Percentiles rank a stretch among this genome's conserved stretches.
These are phyloP conservation scores for Neodon shergylaensis DNA, from an alignment of 2,113 vertebrate species.

Conservation along the genomic window DNA sequence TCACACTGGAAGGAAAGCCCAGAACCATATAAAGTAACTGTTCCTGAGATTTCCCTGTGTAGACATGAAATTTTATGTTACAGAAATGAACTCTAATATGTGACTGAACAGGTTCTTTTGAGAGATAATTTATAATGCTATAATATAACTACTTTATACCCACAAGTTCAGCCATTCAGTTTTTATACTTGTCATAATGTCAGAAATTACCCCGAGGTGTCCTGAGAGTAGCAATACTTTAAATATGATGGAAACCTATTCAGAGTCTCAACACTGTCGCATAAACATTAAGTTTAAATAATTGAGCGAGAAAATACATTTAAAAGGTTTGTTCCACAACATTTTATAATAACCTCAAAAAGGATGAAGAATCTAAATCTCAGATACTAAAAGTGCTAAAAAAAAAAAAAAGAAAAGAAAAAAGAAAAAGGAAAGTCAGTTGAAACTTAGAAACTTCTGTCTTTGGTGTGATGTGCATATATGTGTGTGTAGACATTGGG, in stretches of 20 bases:
- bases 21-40: slow-evolving; percentile 45
- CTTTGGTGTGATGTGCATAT: too few species aligned
- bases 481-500: not conserved
- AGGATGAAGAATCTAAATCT: not conserved
- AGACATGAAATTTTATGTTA: slow-evolving; percentile 76
- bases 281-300: slow-evolving; percentile 67
- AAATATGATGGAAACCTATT: slow-evolving; percentile 74
- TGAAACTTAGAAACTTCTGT: slow-evolving; percentile 34
- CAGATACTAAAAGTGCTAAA: not conserved
- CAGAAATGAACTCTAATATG: slow-evolving; percentile 73
- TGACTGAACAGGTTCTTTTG: slow-evolving; percentile 71
- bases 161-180: slow-evolving; percentile 73
- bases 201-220: slow-evolving; percentile 77
- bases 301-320: slow-evolving; percentile 51
- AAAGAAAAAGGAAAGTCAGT: not conserved
- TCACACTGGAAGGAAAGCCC: slow-evolving; percentile 60
- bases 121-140: slow-evolving; percentile 73
- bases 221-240: slow-evolving; percentile 66
- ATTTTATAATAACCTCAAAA: slow-evolving; percentile 19
- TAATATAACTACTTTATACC: slow-evolving; percentile 71
- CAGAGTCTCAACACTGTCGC: slow-evolving; percentile 67
- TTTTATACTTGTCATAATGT: slow-evolving; percentile 81
- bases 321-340: not conserved
- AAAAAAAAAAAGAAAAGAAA: not conserved
- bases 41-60: slow-evolving; percentile 60